Conservation (phyloP, 1,140 invertebrate species). For the Drosophila cardini region DNA sequence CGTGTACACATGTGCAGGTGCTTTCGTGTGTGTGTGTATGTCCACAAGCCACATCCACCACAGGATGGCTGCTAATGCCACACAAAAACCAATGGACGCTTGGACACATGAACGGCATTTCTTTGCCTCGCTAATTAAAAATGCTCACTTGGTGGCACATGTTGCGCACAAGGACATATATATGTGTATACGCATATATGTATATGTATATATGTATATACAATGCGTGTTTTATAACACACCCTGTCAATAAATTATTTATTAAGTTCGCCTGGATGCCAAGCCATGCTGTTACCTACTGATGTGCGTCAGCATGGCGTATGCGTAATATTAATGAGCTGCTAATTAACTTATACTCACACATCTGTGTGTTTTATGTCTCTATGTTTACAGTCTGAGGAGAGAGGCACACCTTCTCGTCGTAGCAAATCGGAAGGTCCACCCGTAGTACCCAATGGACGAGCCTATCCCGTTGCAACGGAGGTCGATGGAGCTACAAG, state of each 20-base stretch:
- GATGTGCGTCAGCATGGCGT: slow-evolving; percentile 65
- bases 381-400: slow-evolving; percentile 86
- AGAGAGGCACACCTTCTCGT: slow-evolving; percentile 86
- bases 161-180: slow-evolving; percentile 59
- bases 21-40: not conserved
- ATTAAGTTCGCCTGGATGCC: slow-evolving; percentile 50
- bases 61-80: slow-evolving; percentile 52
- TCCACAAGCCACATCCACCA: slow-evolving; percentile 23
- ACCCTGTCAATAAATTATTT: slow-evolving; percentile 71
- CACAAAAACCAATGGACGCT: slow-evolving; percentile 33
- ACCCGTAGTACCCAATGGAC: slow-evolving; percentile 85
- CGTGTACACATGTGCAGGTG: not conserved
- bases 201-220: slow-evolving; percentile 2
- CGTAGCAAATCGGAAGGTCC: slow-evolving; percentile 91
- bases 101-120: slow-evolving; percentile 20
- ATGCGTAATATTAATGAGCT: slow-evolving; percentile 76
- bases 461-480: slow-evolving; percentile 83
- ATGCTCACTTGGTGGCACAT: slow-evolving; percentile 59
- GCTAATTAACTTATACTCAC: slow-evolving; percentile 67
- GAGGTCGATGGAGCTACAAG: slow-evolving; percentile 84
- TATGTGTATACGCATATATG: slow-evolving; percentile 4
- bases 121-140: slow-evolving; percentile 67
- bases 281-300: slow-evolving; percentile 42
- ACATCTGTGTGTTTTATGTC: slow-evolving; percentile 3
- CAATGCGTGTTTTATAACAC: slow-evolving; percentile 50